A percentile compares a stretch with the other conserved stretches of the same genome.
Conservation (phyloP, 1,140 invertebrate species). For the Papilio aristodemus region DNA sequence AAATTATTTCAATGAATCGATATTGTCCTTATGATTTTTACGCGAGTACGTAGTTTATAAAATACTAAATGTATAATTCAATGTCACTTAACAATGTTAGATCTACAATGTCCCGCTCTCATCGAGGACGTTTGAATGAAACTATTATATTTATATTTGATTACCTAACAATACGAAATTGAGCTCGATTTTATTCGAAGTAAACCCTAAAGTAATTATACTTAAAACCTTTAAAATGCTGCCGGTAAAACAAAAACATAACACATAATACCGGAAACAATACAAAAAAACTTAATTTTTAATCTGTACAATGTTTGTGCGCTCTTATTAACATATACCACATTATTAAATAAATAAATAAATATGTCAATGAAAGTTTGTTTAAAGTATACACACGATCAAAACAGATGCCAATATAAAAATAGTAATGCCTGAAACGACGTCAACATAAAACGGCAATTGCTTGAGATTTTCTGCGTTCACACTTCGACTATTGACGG, state of each 20-base stretch:
- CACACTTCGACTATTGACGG: slow-evolving; percentile 63
- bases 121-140: slow-evolving; percentile 68
- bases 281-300: slow-evolving; percentile 49
- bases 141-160: slow-evolving; percentile 61
- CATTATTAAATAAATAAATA: slow-evolving; percentile 54
- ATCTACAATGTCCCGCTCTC: slow-evolving; percentile 66
- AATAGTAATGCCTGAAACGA: slow-evolving; percentile 68
- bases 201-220: slow-evolving; percentile 61
- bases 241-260: slow-evolving; percentile 45
- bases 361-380: slow-evolving; percentile 49
- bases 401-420: slow-evolving; percentile 72
- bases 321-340: slow-evolving; percentile 70
- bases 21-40: slow-evolving; percentile 80
- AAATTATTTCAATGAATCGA: slow-evolving; percentile 72
- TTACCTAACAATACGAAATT: slow-evolving; percentile 74
- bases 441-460: slow-evolving; percentile 61
- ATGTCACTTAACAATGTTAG: slow-evolving; percentile 58
- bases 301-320: slow-evolving; percentile 76
- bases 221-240: slow-evolving; percentile 41
- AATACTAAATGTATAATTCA: slow-evolving; percentile 74
- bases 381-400: slow-evolving; percentile 60
- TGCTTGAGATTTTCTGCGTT: slow-evolving; percentile 57
- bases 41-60: slow-evolving; percentile 78
- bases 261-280: slow-evolving; percentile 32
- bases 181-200: slow-evolving; percentile 78